These are phyloP conservation scores for Coracopsis vasa DNA, from an alignment of 2,113 vertebrate species.

Conservation along the genomic window DNA sequence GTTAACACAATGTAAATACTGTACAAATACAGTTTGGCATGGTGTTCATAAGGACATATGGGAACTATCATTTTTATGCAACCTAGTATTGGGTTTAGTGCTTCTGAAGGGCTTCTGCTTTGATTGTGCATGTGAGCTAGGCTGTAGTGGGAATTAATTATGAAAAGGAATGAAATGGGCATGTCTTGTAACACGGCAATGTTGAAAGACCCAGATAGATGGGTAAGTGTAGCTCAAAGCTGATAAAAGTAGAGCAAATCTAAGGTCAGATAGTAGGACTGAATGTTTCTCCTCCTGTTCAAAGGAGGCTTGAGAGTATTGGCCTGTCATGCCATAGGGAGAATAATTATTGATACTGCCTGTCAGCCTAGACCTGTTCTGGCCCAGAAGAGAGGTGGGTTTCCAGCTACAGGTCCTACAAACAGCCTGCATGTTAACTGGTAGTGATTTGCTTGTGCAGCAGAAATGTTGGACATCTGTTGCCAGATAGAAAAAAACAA, in stretches of 20 bases:
- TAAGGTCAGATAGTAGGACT: conserved; percentile 24
- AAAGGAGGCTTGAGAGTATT: neutral
- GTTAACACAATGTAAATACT: conserved; percentile 66
- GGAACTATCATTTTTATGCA: conserved; percentile 39
- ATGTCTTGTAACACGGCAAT: conserved; percentile 36
- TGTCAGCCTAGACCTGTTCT: neutral
- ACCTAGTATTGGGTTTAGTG: conserved; percentile 17
- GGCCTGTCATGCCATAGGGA: neutral
- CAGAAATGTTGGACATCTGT: neutral
- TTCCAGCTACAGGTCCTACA: neutral
- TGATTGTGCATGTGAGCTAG: conserved; percentile 25
- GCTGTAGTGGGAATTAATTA: conserved; percentile 49
- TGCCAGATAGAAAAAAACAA: neutral
- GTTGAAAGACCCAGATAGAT: conserved; percentile 28
- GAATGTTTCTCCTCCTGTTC: neutral
- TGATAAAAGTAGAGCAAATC: conserved; percentile 11
- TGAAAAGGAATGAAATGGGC: conserved; percentile 27
- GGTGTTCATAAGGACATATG: conserved; percentile 50
- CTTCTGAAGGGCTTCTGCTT: conserved; percentile 54
- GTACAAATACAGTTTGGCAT: conserved; percentile 27
- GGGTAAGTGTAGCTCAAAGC: conserved; percentile 40
- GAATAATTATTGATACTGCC: neutral
- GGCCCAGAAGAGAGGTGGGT: neutral
- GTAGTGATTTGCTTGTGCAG: neutral
- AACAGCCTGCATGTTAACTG: neutral